phyloP scores from a whole-genome alignment of 2,888 invertebrate genomes.

The Conus canariensis region DNA sequence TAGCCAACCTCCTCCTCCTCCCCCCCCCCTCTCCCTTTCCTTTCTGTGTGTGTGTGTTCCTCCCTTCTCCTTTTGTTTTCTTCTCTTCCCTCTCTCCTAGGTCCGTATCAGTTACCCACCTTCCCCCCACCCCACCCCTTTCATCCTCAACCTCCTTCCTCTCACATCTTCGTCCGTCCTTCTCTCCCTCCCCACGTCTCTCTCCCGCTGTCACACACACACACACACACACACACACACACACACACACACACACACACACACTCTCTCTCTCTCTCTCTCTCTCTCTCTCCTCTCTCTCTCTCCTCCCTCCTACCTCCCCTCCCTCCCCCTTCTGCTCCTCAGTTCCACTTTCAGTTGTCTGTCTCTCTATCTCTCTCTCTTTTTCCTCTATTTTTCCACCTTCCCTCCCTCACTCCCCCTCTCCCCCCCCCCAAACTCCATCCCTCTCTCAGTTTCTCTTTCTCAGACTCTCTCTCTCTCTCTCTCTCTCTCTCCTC shows the following conservation, averaged over 20 bases:
- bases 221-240: too few relatives aligned
- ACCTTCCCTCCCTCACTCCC: not conserved
- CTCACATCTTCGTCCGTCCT: too few relatives aligned
- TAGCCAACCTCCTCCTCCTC: too few relatives aligned
- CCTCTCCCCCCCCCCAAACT: not conserved
- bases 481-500: not conserved
- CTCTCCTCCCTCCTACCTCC: not conserved
- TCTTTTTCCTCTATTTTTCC: not conserved
- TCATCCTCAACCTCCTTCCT: too few relatives aligned
- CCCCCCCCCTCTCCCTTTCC: too few relatives aligned
- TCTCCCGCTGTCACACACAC: too few relatives aligned
- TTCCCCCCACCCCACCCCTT: conserved; percentile 7
- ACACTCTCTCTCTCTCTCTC: not conserved
- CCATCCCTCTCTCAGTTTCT: not conserved
- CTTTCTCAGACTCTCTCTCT: not conserved
- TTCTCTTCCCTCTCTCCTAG: conserved; percentile 28
- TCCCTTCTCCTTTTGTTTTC: too few relatives aligned
- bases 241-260: conserved; percentile 9
- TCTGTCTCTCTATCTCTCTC: not conserved
- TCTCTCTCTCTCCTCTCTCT: not conserved
- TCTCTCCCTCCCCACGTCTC: too few relatives aligned
- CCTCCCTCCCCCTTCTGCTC: not conserved
- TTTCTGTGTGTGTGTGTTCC: too few relatives aligned
- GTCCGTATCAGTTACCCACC: not conserved
- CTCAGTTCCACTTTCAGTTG: not conserved